Conservation (phyloP, 1,140 invertebrate species). For the Hermatobates lingyangjiaoensis region DNA sequence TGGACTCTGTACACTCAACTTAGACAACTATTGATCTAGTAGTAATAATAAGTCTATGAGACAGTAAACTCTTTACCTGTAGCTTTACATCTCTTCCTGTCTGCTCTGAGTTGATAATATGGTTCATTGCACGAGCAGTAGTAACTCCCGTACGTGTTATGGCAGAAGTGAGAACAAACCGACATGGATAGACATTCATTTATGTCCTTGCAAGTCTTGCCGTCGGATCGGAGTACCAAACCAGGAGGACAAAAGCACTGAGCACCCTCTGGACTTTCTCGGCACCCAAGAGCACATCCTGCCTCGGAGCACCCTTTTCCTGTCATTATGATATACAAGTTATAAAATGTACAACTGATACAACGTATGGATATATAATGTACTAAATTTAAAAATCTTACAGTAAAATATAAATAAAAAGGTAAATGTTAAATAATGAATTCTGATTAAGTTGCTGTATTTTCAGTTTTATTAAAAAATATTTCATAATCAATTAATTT, state of each 20-base stretch:
- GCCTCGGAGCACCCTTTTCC: slow-evolving; percentile 12
- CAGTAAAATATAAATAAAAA: no score
- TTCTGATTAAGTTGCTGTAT: no score
- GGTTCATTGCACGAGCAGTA: slow-evolving; percentile 53
- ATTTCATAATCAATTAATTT: no score
- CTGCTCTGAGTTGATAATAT: slow-evolving; percentile 46
- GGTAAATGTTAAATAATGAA: no score
- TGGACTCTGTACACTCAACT: not conserved
- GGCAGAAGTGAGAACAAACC: slow-evolving; percentile 69
- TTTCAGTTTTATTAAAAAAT: no score
- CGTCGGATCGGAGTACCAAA: slow-evolving; percentile 14
- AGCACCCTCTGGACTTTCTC: slow-evolving; percentile 17
- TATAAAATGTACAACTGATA: no score
- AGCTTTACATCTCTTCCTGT: slow-evolving; percentile 49
- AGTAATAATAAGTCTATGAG: not conserved
- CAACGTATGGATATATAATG: no score
- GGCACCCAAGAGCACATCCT: slow-evolving; percentile 15
- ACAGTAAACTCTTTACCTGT: slow-evolving; percentile 20
- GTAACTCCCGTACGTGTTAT: slow-evolving; percentile 63
- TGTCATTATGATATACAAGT: no score
- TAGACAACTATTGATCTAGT: not conserved
- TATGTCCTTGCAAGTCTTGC: slow-evolving; percentile 17
- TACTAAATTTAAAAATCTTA: no score
- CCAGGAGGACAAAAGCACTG: slow-evolving; percentile 16
- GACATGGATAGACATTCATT: slow-evolving; percentile 24